phyloP scores from a whole-genome alignment of 2,113 vertebrate species.

The Erythrocercus mccallii region DNA sequence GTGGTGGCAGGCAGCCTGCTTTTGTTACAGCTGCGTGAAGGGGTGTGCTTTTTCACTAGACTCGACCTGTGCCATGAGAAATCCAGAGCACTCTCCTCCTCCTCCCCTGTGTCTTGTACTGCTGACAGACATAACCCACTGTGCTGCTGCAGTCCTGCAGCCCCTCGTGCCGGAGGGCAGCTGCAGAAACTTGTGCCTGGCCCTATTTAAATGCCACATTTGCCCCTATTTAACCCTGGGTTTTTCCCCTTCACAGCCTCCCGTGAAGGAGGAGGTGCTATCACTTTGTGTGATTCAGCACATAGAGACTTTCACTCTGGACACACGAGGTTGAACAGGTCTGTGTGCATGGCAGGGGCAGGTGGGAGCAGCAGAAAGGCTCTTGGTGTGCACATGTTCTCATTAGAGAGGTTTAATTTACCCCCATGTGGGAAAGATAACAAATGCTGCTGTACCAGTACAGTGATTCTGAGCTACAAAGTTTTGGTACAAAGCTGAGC shows the following conservation, averaged over 20 bases:
- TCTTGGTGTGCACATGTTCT: background rate
- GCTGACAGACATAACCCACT: background rate
- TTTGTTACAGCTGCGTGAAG: background rate
- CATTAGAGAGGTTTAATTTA: background rate
- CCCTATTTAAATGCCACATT: too few relatives aligned
- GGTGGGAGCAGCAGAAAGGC: background rate
- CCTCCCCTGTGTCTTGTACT: background rate
- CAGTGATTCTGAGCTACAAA: background rate
- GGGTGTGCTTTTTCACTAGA: background rate
- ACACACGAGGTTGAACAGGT: background rate
- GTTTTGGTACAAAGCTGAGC: background rate
- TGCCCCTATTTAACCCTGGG: background rate
- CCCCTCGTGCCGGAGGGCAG: background rate
- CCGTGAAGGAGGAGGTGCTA: background rate
- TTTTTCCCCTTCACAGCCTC: background rate
- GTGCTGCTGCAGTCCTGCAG: background rate
- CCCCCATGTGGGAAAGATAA: background rate
- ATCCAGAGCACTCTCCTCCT: background rate
- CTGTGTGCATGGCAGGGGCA: background rate
- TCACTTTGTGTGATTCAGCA: background rate
- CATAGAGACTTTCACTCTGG: too few relatives aligned
- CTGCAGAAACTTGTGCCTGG: background rate
- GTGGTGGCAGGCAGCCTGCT: background rate
- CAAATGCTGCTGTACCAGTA: fast-evolving
- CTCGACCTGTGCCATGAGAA: background rate